Base-by-base conservation (phyloP, 2,888 invertebrate species). In the Malthinus seriepunctatus region DNA sequence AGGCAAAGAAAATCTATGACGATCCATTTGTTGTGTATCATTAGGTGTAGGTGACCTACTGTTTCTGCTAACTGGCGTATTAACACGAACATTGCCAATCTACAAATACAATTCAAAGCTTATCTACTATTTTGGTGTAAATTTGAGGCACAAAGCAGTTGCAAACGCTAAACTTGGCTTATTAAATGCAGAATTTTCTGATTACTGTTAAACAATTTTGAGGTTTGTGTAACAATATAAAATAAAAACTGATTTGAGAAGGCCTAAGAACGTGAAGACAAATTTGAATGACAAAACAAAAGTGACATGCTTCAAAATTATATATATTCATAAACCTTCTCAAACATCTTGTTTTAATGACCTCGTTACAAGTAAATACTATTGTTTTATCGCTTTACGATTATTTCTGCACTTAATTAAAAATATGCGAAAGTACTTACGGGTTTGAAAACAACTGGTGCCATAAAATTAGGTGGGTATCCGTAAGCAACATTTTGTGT, bases 11-110 rank as follows among this genome's bases (percentile, higher is more conserved):
- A 74, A 73, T 58, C 77, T 67, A 57, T 73, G 75, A 46, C 72
- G 71, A 47, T 76, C 75, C 44, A 71, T 73, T 66, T 70, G 71
- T 8, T 71, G 59, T 46, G 71, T 67, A 50, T 77, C 78, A 60
- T 71, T 69, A 12, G 79, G 79, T 32, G 79, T 79, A 6, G 79
- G 78, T 33, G 79, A 79, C 62, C 78, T 69, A 66, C 78, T 79
- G 53, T 71, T 76, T 65, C 76, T 71, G 32, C 71, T 67, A 6
- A 56, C 56, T 33, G 58, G 59, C 44, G 62, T 56, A 53, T 69
- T 69, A 52, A 67, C 65, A 54, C 63, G 62, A 49, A 68, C 62
- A 58, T 68, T 71, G 37, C 51, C 68, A 66, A 68, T 67, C 69
- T 69, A 32, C 8, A 51, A 56, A 48, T 45, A 53, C 45, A 10